Base-by-base conservation (phyloP, 2,888 invertebrate species). In the Dryobotodes eremita region DNA sequence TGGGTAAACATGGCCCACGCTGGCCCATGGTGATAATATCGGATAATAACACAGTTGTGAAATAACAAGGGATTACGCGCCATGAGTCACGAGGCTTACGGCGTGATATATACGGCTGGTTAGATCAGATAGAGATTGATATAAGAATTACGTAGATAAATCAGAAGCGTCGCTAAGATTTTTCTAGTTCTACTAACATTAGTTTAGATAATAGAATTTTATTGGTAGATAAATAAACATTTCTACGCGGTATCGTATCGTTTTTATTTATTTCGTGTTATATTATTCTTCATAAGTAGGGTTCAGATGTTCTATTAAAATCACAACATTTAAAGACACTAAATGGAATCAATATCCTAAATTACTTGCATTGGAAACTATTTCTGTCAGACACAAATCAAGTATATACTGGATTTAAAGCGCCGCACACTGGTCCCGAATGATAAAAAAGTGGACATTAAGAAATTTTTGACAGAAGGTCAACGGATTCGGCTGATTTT, bases 1-100 rank as follows among this genome's bases (percentile, higher is more conserved):
- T 92, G 93, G 93, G 91, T 88, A 90, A 89, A 91, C 92, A 93
- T 94, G 92, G 94, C 94, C 91, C 92, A 84, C 80, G 80, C 81
- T 85, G 80, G 55, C 75, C 48, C 59, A 75, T 61, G 66, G 88
- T 90, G 92, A 93, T 93, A 92, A 88, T 89, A 93, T 94, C 93
- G 87, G 86, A 89, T 93, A 92, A 93, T 94, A 93, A 93, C 90
- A 92, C 86, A 89, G 88, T 92, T 92, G 92, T 91, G 92, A 92
- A 94, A 92, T 92, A 91, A 91, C 91, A 90, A 81, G 80, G 88
- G 80, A 87, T 89, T 86, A 84, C 83, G 84, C 87, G 80, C 75
- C 80, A 85, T 90, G 92, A 93, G 85, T 93, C 93, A 93, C 89
- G 85, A 75, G 71, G 76, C 76, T 86, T 74, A 83, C 77, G 83